Evolutionary conservation across 1,140 invertebrate genomes (phyloP), one percentile per base, ranked within the genome.

Genomic region (Dryas iulia): DNA sequence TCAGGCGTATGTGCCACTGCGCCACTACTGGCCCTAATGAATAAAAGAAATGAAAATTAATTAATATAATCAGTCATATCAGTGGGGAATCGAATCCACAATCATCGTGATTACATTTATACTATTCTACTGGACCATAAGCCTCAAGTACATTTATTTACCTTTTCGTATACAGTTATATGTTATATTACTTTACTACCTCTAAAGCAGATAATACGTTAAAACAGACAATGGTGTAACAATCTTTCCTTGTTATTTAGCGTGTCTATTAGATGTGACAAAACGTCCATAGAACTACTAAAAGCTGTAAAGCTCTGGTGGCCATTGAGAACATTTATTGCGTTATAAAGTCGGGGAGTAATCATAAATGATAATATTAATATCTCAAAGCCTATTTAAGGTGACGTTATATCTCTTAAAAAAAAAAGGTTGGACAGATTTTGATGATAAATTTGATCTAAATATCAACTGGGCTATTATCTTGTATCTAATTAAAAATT

Each of bases 281-380:
- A 71, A 72, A 75, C 64, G 33, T 68, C 66, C 58, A 71, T 67
- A 63, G 56, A 72, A 62, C 65, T 59, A 63, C 62, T 66, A 69
- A 56, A 54, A 25, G 66, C 60, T 60, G 73, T 78, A 78, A 78
- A 78, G 62, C 71, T 72, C 58, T 62, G 71, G 71, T 78, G 76
- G 73, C 59, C 71, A 78, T 59, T 70, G 62, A 60, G 66, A 64
- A 59, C 59, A 58, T 78, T 78, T 78, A 78, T 63, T 59, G 59
- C 72, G 62, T 59, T 69, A 72, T 76, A 78, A 78, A 78, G 54
- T 47, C 64, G 58, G 59, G 47, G 33, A 65, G 67, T 76, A 66
- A 66, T 69, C 71, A 76, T 66, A 77, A 74, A 71, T 75, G 69
- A 76, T 73, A 76, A 66, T 77, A 71, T 67, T 73, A 71, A 69